A percentile compares a stretch with the other conserved stretches of the same genome.
These are phyloP conservation scores for Bombus turneri DNA, from an alignment of 1,140 invertebrate species.

Conservation along the genomic window DNA sequence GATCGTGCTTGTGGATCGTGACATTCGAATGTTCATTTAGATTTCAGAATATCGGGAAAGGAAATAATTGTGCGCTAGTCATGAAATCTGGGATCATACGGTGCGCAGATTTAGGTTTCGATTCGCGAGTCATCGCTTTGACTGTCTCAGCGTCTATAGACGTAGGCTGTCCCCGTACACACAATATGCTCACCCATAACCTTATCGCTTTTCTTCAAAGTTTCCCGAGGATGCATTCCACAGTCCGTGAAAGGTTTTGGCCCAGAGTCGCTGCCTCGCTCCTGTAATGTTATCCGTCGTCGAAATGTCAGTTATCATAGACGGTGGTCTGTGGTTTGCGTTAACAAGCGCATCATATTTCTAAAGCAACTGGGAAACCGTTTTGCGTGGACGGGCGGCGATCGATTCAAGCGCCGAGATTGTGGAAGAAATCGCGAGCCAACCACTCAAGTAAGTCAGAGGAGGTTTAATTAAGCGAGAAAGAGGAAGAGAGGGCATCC, in stretches of 20 bases:
- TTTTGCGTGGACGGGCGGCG: background rate
- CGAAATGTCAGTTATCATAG: conserved; percentile 34
- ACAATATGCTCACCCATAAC: no score
- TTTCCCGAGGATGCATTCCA: background rate
- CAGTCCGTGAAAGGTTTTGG: background rate
- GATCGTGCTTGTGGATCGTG: background rate
- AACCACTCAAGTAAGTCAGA: background rate
- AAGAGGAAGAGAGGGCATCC: background rate
- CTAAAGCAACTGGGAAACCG: conserved; percentile 13
- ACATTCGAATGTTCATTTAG: background rate
- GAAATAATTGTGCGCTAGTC: background rate
- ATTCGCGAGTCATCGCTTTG: background rate
- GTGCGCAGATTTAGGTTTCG: background rate
- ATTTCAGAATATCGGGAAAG: background rate
- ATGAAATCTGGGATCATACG: background rate
- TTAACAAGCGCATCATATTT: conserved; percentile 41
- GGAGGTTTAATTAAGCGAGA: conserved; percentile 35
- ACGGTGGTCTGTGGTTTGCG: background rate
- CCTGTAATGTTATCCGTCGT: background rate
- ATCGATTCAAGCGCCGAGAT: background rate
- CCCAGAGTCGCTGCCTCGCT: background rate
- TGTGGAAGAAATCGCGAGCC: background rate
- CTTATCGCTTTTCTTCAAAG: no score
- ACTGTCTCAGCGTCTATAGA: background rate
- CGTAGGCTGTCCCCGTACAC: background rate